Conservation (phyloP, 2,888 invertebrate species). For the Morinoia aosen region DNA sequence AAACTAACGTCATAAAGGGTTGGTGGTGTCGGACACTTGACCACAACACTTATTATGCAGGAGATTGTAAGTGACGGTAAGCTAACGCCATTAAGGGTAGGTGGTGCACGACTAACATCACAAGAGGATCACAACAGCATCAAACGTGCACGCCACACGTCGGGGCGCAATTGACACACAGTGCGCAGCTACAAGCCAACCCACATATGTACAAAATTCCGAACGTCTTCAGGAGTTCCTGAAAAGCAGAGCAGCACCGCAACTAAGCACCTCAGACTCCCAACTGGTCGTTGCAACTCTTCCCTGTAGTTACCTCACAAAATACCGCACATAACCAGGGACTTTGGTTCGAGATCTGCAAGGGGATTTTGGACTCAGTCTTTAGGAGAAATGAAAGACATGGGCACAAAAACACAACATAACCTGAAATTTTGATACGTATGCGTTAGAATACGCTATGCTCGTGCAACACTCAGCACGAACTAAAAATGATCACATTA, state of each 20-base stretch:
- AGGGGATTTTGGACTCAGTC: not conserved
- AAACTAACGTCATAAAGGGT: no score
- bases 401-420: not conserved
- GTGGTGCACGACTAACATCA: not conserved
- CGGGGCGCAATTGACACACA: not conserved
- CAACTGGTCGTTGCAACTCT: not conserved
- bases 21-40: not conserved
- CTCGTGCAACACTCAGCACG: not conserved
- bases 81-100: not conserved
- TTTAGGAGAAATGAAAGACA: not conserved
- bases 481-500: not conserved
- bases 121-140: not conserved
- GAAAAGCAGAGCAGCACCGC: not conserved
- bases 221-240: not conserved
- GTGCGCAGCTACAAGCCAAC: not conserved
- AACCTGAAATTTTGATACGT: not conserved
- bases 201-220: not conserved
- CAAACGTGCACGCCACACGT: not conserved
- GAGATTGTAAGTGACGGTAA: no score
- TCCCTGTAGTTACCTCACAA: constrained; percentile 15
- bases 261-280: not conserved
- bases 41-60: not conserved
- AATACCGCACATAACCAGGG: constrained; percentile 31
- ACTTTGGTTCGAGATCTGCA: not conserved
- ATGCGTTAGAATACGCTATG: not conserved